Evolutionary conservation across 2,113 vertebrate genomes (phyloP).

Genomic region (Pelecanoides urinatrix): DNA sequence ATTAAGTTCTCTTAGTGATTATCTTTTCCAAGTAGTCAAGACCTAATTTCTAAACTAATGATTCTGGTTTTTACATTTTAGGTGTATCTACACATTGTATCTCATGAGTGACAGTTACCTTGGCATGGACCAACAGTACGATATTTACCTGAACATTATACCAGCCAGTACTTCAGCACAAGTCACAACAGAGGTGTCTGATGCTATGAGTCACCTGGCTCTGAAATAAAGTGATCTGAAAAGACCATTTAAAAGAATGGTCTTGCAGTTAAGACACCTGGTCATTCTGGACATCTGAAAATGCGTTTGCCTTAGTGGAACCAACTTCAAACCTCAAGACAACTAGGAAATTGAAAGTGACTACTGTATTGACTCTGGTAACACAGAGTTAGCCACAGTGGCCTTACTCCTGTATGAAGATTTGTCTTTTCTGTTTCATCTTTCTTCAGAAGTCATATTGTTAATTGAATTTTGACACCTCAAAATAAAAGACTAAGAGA

Average conservation of each 20-base stretch:
- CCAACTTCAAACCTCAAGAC: slow-evolving; percentile 71
- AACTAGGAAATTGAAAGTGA: slow-evolving; percentile 31
- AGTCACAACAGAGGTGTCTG: slow-evolving; percentile 74
- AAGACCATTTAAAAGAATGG: slow-evolving; percentile 1
- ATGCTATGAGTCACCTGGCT: slow-evolving; percentile 39
- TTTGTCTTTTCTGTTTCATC: slow-evolving; percentile 59
- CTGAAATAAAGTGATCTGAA: slow-evolving; percentile 52
- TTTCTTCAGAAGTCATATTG: slow-evolving; percentile 13
- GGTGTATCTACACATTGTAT: slow-evolving; percentile 95
- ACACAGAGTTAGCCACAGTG: slow-evolving; percentile 59
- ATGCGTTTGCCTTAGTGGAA: slow-evolving; percentile 66
- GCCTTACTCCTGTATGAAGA: slow-evolving; percentile 66
- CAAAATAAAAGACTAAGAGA: slow-evolving; percentile 10
- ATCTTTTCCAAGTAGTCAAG: background rate
- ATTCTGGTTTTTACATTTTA: slow-evolving; percentile 45
- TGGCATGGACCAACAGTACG: slow-evolving; percentile 97
- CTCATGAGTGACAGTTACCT: slow-evolving; percentile 98
- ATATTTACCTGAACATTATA: slow-evolving; percentile 85
- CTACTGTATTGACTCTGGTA: slow-evolving; percentile 57
- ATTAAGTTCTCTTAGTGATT: background rate
- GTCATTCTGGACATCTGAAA: slow-evolving; percentile 29
- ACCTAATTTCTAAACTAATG: background rate
- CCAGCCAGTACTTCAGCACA: slow-evolving; percentile 73
- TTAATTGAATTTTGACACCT: slow-evolving; percentile 17
- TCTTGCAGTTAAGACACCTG: slow-evolving; percentile 23